A percentile compares a stretch with the other conserved stretches of the same genome.
Evolutionary conservation across 2,888 invertebrate genomes (phyloP).

Genomic region (Coleophora flavipennella): DNA sequence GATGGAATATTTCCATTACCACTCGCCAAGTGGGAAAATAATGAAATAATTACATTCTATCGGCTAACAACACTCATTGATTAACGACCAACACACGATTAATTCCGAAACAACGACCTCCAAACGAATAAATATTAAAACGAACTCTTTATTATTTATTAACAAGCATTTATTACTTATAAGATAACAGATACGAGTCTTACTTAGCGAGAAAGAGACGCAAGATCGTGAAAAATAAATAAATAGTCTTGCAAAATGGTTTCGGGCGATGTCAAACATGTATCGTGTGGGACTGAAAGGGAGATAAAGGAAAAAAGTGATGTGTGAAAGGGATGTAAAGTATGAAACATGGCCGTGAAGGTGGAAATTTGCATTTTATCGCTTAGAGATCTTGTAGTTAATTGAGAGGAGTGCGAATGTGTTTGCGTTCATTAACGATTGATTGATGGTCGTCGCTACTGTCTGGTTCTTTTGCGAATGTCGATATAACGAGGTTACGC

Average conservation of each 20-base stretch:
- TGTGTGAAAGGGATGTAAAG: constrained; percentile 22
- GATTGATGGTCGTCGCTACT: constrained; percentile 53
- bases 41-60: constrained; percentile 38
- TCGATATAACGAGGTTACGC: no score
- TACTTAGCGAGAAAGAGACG: constrained; percentile 33
- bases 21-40: constrained; percentile 30
- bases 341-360: constrained; percentile 33
- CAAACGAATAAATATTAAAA: constrained; percentile 29
- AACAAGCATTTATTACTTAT: constrained; percentile 26
- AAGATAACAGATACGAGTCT: constrained; percentile 12
- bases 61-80: constrained; percentile 22
- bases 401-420: constrained; percentile 53
- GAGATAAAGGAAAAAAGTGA: constrained; percentile 11
- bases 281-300: constrained; percentile 17
- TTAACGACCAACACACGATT: constrained; percentile 30
- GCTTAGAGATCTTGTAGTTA: constrained; percentile 46
- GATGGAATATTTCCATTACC: constrained; percentile 28
- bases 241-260: constrained; percentile 21
- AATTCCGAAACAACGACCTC: constrained; percentile 33
- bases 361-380: constrained; percentile 52
- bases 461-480: constrained; percentile 36
- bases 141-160: constrained; percentile 35
- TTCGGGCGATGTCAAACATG: constrained; percentile 22
- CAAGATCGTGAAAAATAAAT: constrained; percentile 15
- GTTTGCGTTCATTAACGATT: constrained; percentile 52